Percentiles rank a stretch among this genome's conserved stretches.
Evolutionary conservation across 2,888 invertebrate genomes (phyloP).

Genomic region (Trisateles emortualis): DNA sequence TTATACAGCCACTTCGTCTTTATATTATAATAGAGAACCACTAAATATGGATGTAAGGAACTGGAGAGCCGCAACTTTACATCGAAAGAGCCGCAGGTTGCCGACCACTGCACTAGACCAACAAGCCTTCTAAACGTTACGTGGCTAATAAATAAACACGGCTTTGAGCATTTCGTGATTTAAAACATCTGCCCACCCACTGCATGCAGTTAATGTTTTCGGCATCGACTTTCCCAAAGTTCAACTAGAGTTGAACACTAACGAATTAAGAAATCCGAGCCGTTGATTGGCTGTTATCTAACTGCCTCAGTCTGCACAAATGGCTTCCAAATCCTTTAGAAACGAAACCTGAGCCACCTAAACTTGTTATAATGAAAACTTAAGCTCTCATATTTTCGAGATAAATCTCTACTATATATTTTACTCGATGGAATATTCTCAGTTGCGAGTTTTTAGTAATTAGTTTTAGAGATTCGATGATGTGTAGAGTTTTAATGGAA

Average conservation of each 20-base stretch:
- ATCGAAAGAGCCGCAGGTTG: too few relatives aligned
- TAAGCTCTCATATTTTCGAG: constrained; percentile 31
- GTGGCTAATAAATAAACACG: too few relatives aligned
- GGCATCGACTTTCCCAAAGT: neutral
- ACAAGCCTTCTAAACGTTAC: too few relatives aligned
- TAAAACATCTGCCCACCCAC: too few relatives aligned
- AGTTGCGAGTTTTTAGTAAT: constrained; percentile 27
- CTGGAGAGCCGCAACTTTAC: too few relatives aligned
- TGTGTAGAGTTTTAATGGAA: neutral
- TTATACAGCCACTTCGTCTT: too few relatives aligned
- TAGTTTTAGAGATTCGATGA: constrained; percentile 22
- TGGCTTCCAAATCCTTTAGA: constrained; percentile 30
- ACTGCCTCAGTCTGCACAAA: constrained; percentile 20
- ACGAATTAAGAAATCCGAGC: constrained; percentile 7
- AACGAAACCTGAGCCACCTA: constrained; percentile 29
- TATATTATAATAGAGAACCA: too few relatives aligned
- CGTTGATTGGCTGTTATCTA: constrained; percentile 34
- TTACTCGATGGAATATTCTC: too few relatives aligned
- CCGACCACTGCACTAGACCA: too few relatives aligned
- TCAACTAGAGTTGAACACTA: neutral
- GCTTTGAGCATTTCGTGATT: too few relatives aligned
- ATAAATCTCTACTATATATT: constrained; percentile 16
- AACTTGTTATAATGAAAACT: constrained; percentile 38
- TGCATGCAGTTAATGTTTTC: neutral
- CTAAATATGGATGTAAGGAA: too few relatives aligned